Base-by-base conservation (phyloP, 2,888 invertebrate genomes). In the Artemia sinica region DNA sequence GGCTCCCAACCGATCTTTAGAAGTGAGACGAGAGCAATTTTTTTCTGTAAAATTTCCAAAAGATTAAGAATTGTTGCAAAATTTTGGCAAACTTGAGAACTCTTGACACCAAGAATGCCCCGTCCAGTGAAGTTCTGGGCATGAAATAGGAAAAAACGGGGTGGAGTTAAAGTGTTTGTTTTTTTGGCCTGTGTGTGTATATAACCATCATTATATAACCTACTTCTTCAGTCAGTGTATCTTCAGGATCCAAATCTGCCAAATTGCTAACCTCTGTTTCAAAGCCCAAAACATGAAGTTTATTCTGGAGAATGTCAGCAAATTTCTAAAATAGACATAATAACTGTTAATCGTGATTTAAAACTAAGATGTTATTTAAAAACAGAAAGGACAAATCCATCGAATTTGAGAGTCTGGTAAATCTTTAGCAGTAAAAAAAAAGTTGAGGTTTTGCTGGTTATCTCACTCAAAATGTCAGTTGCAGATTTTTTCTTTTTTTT, bases 201-300 rank as follows among this genome's bases (percentile, higher is more conserved):
- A 8, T 12, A 66, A 51, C 12, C 49, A 28, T 69, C 12, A 50
- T 52, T 63, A 18, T n/a, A 67, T 28, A 28, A 66, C 72, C 70
- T 71, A 78, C 78, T 72, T 77, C 75, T 28, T 74, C 72, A 63
- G 72, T 71, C 8, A 79, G 72, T 65, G 74, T 72, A 71, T 79
- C 79, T 66, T 80, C 79, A 12, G 78, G 77, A 69, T 80, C 79
- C 72, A 75, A 78, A 14, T 73, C 72, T 67, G 75, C 74, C 68
- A 79, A 70, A 71, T 76, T 73, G 28, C 72, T 51, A 9, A 75
- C 49, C 41, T 69, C 69, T 50, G 70, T 69, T 12, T 49, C 50
- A 66, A 72, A 70, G 12, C 70, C 65, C 18, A 52, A 66, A 11
- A 71, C 68, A 51, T 65, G 58, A 4, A 72, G 70, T 13, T 70